These are phyloP conservation scores for Metridium senile DNA, from an alignment of 92 coral and sea anemone species.

Conservation along the genomic window DNA sequence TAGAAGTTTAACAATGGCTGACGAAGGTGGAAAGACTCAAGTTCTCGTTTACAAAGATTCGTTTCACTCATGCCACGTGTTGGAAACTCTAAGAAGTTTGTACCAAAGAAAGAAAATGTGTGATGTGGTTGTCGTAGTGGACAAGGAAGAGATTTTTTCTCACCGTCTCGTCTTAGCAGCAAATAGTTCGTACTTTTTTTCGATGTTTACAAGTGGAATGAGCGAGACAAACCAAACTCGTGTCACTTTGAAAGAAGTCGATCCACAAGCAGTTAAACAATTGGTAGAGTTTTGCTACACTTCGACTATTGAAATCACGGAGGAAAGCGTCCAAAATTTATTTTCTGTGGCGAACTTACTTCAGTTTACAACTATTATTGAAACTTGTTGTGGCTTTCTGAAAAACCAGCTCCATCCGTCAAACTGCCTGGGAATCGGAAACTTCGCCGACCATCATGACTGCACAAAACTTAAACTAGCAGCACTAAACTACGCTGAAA, in stretches of 20 bases:
- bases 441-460: conserved; percentile 91
- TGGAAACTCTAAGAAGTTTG: conserved; percentile 72
- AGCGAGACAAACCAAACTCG: conserved; percentile 82
- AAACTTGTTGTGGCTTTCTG: conserved; percentile 86
- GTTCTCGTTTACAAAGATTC: conserved; percentile 84
- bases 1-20: conserved; percentile 56
- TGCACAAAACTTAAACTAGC: conserved; percentile 65
- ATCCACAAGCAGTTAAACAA: conserved; percentile 75
- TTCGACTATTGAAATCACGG: conserved; percentile 78
- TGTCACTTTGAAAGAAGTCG: conserved; percentile 81
- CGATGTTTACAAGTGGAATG: conserved; percentile 96
- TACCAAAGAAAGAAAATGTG: conserved; percentile 82
- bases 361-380: conserved; percentile 83
- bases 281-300: conserved; percentile 91
- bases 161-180: conserved; percentile 94
- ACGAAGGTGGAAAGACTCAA: conserved; percentile 51
- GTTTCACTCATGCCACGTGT: conserved; percentile 82
- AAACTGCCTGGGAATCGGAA: conserved; percentile 91
- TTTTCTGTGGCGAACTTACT: conserved; percentile 83
- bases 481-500: conserved; percentile 82
- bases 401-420: conserved; percentile 92
- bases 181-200: conserved; percentile 88
- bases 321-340: conserved; percentile 85
- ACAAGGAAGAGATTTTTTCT: conserved; percentile 72
- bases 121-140: conserved; percentile 88